Percentiles rank a stretch among this genome's conserved stretches.
Conservation (phyloP, 2,888 invertebrate species). For the Lasius fuliginosus region DNA sequence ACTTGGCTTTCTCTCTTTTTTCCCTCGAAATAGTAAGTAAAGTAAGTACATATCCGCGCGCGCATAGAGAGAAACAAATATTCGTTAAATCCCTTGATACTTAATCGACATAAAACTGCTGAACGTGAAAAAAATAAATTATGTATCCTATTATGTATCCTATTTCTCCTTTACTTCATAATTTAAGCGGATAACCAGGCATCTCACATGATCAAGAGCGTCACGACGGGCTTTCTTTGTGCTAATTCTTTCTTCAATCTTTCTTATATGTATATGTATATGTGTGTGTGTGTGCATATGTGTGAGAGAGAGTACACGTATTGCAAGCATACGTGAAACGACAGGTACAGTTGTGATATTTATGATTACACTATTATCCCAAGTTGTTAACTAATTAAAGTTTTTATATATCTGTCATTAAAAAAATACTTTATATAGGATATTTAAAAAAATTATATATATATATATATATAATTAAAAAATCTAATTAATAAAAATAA, state of each 20-base stretch:
- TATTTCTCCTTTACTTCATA: slow-evolving; percentile 7
- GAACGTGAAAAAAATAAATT: background rate
- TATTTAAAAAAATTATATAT: background rate
- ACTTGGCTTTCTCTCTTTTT: too few species aligned
- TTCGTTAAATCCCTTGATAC: background rate
- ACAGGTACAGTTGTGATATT: background rate
- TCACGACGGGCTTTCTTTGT: background rate
- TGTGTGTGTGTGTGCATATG: too few species aligned
- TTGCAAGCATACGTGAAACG: background rate
- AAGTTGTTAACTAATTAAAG: background rate
- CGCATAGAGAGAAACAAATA: background rate
- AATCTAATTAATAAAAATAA: background rate
- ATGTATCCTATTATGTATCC: slow-evolving; percentile 36
- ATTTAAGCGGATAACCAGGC: slow-evolving; percentile 54
- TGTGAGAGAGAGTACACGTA: background rate
- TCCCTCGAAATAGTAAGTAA: too few species aligned
- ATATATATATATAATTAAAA: background rate
- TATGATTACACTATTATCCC: background rate
- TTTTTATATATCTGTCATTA: too few species aligned
- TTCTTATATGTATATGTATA: background rate
- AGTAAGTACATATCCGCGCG: too few species aligned
- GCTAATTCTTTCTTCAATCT: background rate
- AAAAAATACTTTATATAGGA: background rate
- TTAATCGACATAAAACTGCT: background rate
- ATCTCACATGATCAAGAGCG: slow-evolving; percentile 15